These are phyloP conservation scores for Marmota monax DNA, from an alignment of 2,113 vertebrate genomes.

Conservation along the genomic window DNA sequence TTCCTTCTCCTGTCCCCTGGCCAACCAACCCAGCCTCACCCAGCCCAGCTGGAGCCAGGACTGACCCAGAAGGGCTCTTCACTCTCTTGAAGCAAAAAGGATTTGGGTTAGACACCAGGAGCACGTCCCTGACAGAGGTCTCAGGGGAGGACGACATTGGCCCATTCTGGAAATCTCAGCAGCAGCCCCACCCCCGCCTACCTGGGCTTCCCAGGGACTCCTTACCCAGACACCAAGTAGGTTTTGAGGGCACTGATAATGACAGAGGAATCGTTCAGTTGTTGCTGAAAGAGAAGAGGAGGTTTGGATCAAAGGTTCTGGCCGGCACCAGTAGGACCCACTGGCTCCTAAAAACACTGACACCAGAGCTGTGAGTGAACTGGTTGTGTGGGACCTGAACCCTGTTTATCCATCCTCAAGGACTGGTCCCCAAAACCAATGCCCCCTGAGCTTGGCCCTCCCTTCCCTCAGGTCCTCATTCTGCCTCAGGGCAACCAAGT, in stretches of 20 bases:
- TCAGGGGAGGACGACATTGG: fast-evolving
- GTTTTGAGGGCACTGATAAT: slow-evolving; percentile 97
- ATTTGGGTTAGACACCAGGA: background rate
- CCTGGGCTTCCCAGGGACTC: background rate
- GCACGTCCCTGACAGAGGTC: background rate
- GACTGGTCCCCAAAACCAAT: background rate
- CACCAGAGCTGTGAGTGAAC: fast-evolving
- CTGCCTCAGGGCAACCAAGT: background rate
- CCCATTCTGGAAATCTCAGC: background rate
- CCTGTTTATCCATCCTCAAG: no score
- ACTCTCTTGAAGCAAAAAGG: background rate
- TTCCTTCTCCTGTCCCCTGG: no score
- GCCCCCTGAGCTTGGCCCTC: background rate
- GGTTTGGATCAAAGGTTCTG: background rate
- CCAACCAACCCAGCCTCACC: background rate
- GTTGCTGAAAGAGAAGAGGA: slow-evolving; percentile 87
- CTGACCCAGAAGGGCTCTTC: background rate
- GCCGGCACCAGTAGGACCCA: no score
- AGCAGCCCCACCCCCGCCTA: background rate
- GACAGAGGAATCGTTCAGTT: slow-evolving; percentile 97
- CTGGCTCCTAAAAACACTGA: background rate
- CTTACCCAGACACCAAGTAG: slow-evolving; percentile 93
- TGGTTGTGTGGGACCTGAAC: fast-evolving
- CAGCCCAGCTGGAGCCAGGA: background rate
- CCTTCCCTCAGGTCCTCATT: background rate